Base-by-base conservation (phyloP, 2,113 vertebrate species). In the Erinaceus europaeus region DNA sequence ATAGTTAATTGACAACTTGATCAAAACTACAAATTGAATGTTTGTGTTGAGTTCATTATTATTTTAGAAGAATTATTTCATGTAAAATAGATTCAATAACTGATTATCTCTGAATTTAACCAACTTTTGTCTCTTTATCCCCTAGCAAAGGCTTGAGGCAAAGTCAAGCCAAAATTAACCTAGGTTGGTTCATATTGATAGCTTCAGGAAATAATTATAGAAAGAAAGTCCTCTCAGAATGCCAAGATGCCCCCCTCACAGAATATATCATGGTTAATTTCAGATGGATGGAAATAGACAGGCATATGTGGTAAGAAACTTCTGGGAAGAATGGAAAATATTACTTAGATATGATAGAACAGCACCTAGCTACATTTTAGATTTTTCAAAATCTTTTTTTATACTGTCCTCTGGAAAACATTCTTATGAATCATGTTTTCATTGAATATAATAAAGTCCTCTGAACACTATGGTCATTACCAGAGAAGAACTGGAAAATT, bases 61-160 rank as follows among this genome's bases (percentile, higher is more conserved):
- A 77, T 85, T 78, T 71, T 74, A 23, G 25, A 78, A 72, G 50
- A 17, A 73, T 20, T 74, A 48, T 84, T 91, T 81, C 52, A 32
- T 64, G 18, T 81, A 40, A 93, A 71, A 59, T 85, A 65, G 25
- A 59, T 71, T 92, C 3, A 50, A 17, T 40, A 73, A 77, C 23
- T 44, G 29, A 74, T 42, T 46, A 27, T 14, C 12, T 82, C 6
- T 74, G 77, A 55, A 71, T 79, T 79, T 68, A n/a, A 27, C 14
- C 48, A 75, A 53, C 23, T 34, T 81, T 72, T 59, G 48, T 69
- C 44, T 27, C 36, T 44, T 92, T 57, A 65, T 76, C 32, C 20
- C 27, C n/a, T 65, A 72, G 53, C 78, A 50, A 53, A 73, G 71
- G 76, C 34, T 61, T 71, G 68, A 62, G 14, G 15, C 11, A 71